Evolutionary conservation across 2,888 invertebrate species (phyloP), one percentile per base, ranked within the genome.

Genomic region (Rhopalosiphum nymphaeae): DNA sequence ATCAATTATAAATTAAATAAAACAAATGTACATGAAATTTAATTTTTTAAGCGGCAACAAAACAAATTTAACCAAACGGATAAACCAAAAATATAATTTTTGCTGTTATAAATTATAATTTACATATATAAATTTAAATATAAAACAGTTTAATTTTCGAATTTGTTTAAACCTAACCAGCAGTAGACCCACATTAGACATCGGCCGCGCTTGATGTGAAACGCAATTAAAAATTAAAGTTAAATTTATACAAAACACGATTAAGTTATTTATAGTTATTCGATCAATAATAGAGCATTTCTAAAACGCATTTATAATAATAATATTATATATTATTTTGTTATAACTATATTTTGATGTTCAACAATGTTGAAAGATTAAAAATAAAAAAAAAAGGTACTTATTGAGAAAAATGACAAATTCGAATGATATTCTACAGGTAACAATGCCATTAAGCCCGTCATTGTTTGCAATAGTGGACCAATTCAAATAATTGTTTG

Each of bases 401-500:
- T 16, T 67, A 67, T 67, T n/a, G n/a, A 78, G 3, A 78, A 49
- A 36, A 49, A 67, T 11, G 11, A 13, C 44, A n/a, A 49, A 49
- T 90, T 36, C 5, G 7, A 25, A 16, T 49, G 25, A n/a, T 90
- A 21, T 36, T 46, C 67, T 49, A 90, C 46, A 90, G 67, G 36
- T 67, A 49, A 90, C 36, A 67, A 90, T 67, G 46, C 3, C 16
- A 29, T 53, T 84, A 56, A 91, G 42, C 56, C 21, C 10, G 56
- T 85, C 53, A 49, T 91, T 84, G 91, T 91, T 84, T 91, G 53
- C 84, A 49, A 25, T 67, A 61, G 90, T 36, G 42, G 91, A 85
- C 53, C 84, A 56, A 91, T 91, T 91, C 42, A 56, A 53, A 85
- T 91, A 56, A 91, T 84, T 91, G 91, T 36, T 2, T 42, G 91